These are phyloP conservation scores for Acleris literana DNA, from an alignment of 2,888 invertebrate genomes.

Conservation along the genomic window DNA sequence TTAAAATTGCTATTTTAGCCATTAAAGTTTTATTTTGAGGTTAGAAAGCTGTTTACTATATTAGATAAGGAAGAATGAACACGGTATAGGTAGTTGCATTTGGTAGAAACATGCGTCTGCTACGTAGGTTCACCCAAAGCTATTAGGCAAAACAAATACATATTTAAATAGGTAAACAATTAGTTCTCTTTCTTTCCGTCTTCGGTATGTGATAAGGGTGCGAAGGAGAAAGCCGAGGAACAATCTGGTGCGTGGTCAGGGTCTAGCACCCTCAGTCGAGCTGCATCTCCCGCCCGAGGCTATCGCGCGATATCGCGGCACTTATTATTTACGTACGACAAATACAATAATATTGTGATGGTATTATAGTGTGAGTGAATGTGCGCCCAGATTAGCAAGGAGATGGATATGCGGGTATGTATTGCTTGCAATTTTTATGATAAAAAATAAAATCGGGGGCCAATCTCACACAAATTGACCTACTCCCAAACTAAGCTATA, in stretches of 20 bases:
- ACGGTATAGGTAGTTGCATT: too few species aligned
- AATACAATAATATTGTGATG: conserved; percentile 44
- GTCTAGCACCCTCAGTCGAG: conserved; percentile 27
- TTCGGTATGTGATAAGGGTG: conserved; percentile 12
- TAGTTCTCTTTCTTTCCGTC: conserved; percentile 6
- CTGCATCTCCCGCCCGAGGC: conserved; percentile 12
- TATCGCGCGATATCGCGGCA: conserved; percentile 1
- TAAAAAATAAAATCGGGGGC: too few species aligned
- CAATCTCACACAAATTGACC: too few species aligned
- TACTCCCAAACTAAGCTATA: too few species aligned
- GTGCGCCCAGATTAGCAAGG: conserved; percentile 48
- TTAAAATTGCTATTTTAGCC: too few species aligned
- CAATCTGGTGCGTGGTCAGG: conserved; percentile 21
- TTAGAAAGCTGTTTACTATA: too few species aligned
- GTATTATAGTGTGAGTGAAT: conserved; percentile 51
- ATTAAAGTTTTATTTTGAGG: too few species aligned
- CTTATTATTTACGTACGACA: conserved; percentile 22
- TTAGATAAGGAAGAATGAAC: too few species aligned
- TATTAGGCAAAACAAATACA: too few species aligned
- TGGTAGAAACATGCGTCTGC: too few species aligned
- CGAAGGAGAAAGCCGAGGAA: conserved; percentile 30
- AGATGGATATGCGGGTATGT: conserved; percentile 71
- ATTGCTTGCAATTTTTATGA: background rate
- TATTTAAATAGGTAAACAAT: too few species aligned
- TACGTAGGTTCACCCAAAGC: too few species aligned